Conservation (phyloP, 1,140 invertebrate genomes). For the Drosophila athabasca region DNA sequence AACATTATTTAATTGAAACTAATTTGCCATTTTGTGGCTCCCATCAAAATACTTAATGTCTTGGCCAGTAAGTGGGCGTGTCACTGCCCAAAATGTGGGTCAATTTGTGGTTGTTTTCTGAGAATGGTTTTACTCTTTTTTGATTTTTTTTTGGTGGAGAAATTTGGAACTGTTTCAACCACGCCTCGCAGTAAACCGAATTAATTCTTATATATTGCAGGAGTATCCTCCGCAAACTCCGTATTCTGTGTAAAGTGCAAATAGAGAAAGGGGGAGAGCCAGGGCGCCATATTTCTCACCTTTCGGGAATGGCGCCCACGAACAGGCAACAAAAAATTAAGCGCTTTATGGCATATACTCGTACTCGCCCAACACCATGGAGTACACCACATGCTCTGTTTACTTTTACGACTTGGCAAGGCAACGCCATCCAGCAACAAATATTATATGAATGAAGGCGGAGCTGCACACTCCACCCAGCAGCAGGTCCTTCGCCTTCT, state of each 20-base stretch:
- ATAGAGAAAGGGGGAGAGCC: slow-evolving; percentile 2
- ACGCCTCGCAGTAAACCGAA: slow-evolving; percentile 2
- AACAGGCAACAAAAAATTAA: slow-evolving; percentile 70
- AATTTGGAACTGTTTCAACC: slow-evolving; percentile 5
- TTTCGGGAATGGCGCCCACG: slow-evolving; percentile 46
- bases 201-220: background rate
- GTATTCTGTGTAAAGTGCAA: slow-evolving; percentile 9
- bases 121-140: background rate
- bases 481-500: no score
- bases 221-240: background rate
- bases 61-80: slow-evolving; percentile 14
- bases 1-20: slow-evolving; percentile 82
- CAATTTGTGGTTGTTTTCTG: slow-evolving; percentile 11
- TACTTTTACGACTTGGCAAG: slow-evolving; percentile 74
- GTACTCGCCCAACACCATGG: slow-evolving; percentile 26
- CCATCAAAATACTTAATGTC: slow-evolving; percentile 65
- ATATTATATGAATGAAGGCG: slow-evolving; percentile 25
- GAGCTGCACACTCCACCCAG: slow-evolving; percentile 2
- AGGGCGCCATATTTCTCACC: slow-evolving; percentile 67
- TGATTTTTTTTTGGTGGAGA: no score
- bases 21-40: slow-evolving; percentile 75
- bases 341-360: slow-evolving; percentile 67
- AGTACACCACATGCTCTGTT: slow-evolving; percentile 74
- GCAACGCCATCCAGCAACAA: slow-evolving; percentile 37
- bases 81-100: slow-evolving; percentile 25